Evolutionary conservation across 2,888 invertebrate genomes (phyloP), one percentile per base, ranked within the genome.

Genomic region (Pheosia tremula): DNA sequence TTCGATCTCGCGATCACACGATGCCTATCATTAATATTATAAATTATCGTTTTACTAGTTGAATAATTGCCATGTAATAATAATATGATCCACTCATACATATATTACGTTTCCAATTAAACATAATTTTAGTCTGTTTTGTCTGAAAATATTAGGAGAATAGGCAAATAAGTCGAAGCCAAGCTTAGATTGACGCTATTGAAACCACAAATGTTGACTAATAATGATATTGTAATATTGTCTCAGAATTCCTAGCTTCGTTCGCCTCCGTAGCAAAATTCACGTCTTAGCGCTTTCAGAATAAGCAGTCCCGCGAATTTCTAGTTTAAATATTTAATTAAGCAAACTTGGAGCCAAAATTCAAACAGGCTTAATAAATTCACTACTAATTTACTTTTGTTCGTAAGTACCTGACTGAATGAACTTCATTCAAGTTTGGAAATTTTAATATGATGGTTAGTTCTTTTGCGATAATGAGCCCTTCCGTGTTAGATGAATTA

Each of bases 241-340:
- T 47, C 47, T n/a, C n/a, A 47, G 9, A 43, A 43, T 8, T 43
- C 43, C 8, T 43, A 9, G 9, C 3, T 43, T 9, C 43, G 43
- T 9, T 7, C 43, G 43, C 43, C 43, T 8, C 43, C 43, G 43
- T 39, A 8, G 43, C 24, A 24, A 41, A 41, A 41, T 47, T 47
- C 47, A 45, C 11, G n/a, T 47, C 47, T 43, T 57, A 53, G 56
- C 53, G 52, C 41, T 58, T 66, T 54, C 74, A 75, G 75, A 84
- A 83, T 82, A 83, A 58, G 74, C 54, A 67, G 41, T 49, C 63
- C 52, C 71, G 77, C 78, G 80, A 78, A 82, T 80, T 81, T 75
- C 76, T 72, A 68, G 69, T 72, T 74, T 77, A 81, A 81, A 84
- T 82, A 83, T 83, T 84, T 81, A 82, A 83, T 83, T 79, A 81